A percentile compares a stretch with the other conserved stretches of the same genome.
Conservation (phyloP, 2,888 invertebrate genomes). For the Aporophyla lueneburgensis region DNA sequence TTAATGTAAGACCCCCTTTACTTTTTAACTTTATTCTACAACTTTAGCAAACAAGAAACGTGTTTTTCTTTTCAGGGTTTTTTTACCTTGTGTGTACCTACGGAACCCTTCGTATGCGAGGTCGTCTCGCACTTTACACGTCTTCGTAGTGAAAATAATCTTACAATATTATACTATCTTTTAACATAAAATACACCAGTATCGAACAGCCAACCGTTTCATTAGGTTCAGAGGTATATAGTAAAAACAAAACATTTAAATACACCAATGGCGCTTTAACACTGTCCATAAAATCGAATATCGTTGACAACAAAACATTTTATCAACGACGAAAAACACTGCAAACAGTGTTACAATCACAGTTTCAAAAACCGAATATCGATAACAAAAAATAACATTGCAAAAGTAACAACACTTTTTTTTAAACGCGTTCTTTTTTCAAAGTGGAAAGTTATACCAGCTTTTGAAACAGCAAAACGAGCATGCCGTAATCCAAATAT, state of each 20-base stretch:
- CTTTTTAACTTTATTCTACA: too few relatives aligned
- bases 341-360: not conserved
- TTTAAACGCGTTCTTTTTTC: not conserved
- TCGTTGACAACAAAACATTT: not conserved
- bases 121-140: too few relatives aligned
- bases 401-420: not conserved
- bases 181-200: not conserved
- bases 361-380: slow-evolving; percentile 13
- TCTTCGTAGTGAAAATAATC: too few relatives aligned
- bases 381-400: not conserved
- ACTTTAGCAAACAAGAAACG: too few relatives aligned
- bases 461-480: slow-evolving; percentile 22
- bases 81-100: too few relatives aligned
- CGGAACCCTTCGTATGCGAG: too few relatives aligned
- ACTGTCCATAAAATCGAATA: not conserved
- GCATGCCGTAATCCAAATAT: slow-evolving; percentile 36
- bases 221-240: not conserved
- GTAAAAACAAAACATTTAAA: not conserved
- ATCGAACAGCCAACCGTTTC: not conserved
- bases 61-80: too few relatives aligned
- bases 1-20: too few relatives aligned
- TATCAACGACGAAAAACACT: not conserved
- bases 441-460: slow-evolving; percentile 12
- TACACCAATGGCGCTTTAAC: not conserved
- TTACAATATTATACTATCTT: not conserved